Evolutionary conservation across 2,888 invertebrate genomes (phyloP).

Genomic region (Villa cingulata): DNA sequence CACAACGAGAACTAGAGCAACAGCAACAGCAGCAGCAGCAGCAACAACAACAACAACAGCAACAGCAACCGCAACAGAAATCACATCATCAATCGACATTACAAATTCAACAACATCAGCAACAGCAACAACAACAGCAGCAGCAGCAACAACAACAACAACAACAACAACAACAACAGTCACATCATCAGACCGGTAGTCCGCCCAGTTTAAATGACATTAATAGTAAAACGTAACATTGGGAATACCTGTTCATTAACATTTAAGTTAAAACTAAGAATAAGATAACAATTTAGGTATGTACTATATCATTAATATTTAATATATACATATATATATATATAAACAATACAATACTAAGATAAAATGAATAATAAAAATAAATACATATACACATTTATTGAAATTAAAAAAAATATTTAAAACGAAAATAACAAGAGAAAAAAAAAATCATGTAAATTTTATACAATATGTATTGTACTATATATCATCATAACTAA

Average conservation of each 20-base stretch:
- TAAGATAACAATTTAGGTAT: too few relatives aligned
- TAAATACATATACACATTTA: neutral
- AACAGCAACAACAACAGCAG: constrained; percentile 11
- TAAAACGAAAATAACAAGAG: too few relatives aligned
- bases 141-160: too few relatives aligned
- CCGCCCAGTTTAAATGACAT: constrained; percentile 36
- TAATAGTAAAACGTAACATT: constrained; percentile 37
- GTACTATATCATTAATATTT: too few relatives aligned
- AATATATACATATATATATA: too few relatives aligned
- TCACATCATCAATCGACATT: constrained; percentile 6
- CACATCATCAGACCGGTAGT: constrained; percentile 25
- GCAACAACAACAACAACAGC: constrained; percentile 16
- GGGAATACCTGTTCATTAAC: constrained; percentile 38
- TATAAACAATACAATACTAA: neutral
- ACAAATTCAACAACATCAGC: constrained; percentile 15
- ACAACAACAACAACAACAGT: constrained; percentile 13
- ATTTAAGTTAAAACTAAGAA: constrained; percentile 22
- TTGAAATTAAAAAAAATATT: neutral
- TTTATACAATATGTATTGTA: too few relatives aligned
- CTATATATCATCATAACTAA: too few relatives aligned
- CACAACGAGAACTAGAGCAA: constrained; percentile 18
- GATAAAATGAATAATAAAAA: neutral
- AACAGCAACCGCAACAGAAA: constrained; percentile 18
- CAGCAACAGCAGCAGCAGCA: constrained; percentile 16
- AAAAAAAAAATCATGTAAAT: too few relatives aligned